Evolutionary conservation across 2,113 vertebrate species (phyloP).

Genomic region (Forbesichthys agassizii): DNA sequence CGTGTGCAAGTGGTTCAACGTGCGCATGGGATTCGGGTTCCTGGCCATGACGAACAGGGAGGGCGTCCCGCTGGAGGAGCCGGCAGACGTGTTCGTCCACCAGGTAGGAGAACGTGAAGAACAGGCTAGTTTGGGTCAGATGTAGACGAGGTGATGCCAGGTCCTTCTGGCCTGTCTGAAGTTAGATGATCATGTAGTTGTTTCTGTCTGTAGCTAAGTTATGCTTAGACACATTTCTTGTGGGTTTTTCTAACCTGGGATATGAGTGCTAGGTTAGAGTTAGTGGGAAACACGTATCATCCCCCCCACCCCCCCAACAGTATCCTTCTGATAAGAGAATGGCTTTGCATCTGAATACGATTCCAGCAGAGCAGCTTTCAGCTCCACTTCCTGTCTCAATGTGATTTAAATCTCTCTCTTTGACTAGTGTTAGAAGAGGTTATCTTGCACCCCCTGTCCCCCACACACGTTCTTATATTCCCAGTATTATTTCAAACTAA

Average conservation of each 20-base stretch:
- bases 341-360: constrained; percentile 70
- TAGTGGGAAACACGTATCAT: too few relatives aligned
- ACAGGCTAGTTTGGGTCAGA: background rate
- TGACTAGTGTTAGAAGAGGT: too few relatives aligned
- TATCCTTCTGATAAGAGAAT: constrained; percentile 67
- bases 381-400: constrained; percentile 79
- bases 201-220: too few relatives aligned
- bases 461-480: too few relatives aligned
- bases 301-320: background rate
- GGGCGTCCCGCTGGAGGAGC: constrained; percentile 86
- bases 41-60: constrained; percentile 93
- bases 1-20: constrained; percentile 98
- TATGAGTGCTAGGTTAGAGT: too few relatives aligned
- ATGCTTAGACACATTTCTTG: too few relatives aligned
- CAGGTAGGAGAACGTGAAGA: constrained; percentile 80
- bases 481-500: too few relatives aligned
- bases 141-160: too few relatives aligned
- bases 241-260: too few relatives aligned
- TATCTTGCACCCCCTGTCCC: too few relatives aligned
- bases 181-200: too few relatives aligned
- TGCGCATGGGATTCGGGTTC: constrained; percentile 98
- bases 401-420: constrained; percentile 62
- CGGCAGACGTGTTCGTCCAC: constrained; percentile 98
- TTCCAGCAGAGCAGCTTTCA: constrained; percentile 60
- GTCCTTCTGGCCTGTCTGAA: too few relatives aligned